phyloP scores from a whole-genome alignment of 2,797 vertebrate genomes.

The Thaleichthys pacificus region DNA sequence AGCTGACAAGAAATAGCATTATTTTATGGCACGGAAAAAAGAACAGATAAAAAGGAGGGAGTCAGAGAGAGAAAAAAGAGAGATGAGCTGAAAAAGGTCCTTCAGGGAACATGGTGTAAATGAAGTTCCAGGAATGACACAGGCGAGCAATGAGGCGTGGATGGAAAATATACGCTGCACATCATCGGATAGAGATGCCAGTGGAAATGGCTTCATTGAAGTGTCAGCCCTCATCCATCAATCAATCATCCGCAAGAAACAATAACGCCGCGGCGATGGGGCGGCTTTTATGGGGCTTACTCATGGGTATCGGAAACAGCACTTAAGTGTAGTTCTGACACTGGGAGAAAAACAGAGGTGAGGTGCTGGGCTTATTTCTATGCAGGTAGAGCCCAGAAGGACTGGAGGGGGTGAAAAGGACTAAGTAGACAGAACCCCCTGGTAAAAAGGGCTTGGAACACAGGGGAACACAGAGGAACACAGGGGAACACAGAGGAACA shows the following conservation, averaged over 20 bases:
- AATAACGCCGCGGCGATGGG: conserved; percentile 90
- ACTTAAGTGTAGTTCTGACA: conserved; percentile 96
- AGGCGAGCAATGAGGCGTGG: conserved; percentile 99
- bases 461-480: neutral
- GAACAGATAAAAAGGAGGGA: conserved; percentile 60
- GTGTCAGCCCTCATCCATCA: conserved; percentile 99
- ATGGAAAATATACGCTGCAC: conserved; percentile 99
- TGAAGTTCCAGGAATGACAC: conserved; percentile 99
- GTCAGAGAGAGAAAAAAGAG: conserved; percentile 35
- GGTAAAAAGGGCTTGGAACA: conserved; percentile 14
- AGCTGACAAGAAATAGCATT: conserved; percentile 81
- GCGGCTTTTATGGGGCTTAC: conserved; percentile 97
- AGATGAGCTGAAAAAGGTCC: conserved; percentile 80
- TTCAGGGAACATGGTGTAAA: conserved; percentile 99
- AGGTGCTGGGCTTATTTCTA: conserved; percentile 66
- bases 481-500: too few relatives aligned
- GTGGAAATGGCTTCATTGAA: conserved; percentile 99
- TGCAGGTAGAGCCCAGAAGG: conserved; percentile 63
- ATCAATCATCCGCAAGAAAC: conserved; percentile 99
- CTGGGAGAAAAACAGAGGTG: conserved; percentile 74
- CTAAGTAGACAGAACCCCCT: conserved; percentile 48
- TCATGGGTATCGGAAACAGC: conserved; percentile 98
- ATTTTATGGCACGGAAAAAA: conserved; percentile 85
- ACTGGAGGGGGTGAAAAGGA: conserved; percentile 31
- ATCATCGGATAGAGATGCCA: conserved; percentile 99